Evolutionary conservation across 2,797 vertebrate genomes (phyloP), one percentile per base, ranked within the genome.

Genomic region (Sebastes variabilis): DNA sequence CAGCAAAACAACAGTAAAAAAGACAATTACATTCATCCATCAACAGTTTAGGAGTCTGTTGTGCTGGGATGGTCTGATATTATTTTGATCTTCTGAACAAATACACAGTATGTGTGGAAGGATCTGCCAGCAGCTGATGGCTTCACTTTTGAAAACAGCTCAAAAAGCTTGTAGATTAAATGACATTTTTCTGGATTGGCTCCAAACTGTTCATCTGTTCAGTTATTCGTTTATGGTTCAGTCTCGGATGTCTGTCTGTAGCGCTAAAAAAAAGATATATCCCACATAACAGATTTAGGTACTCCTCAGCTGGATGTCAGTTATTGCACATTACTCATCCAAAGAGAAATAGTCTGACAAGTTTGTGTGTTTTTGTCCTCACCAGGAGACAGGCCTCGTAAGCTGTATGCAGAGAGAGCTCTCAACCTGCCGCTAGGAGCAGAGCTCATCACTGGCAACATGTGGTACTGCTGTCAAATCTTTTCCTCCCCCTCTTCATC

Each of bases 371-470:
- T 62, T 73, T 69, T 85, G 52, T 82, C 24, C 6, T 77, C 27
- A 76, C 75, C 92, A 97, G 96, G 96, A 87, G 96, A 97, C 77
- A 90, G 96, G 79, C 96, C 96, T 59, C 94, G 96, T 22, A 97
- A 96, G 75, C 94, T 97, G 76, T 96, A 97, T n/a, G 96, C 96
- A 75, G 96, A 97, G 88, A 92, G 96, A 91, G 96, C 96, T 56
- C 92, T 97, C 69, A 96, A 97, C 90, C 92, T 97, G 84, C 96
- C 96, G 0, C 94, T 97, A 0, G 96, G 96, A 89, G 96, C 96
- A 1, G 96, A 97, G 83, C 95, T 97, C 82, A 96, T 97, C 82
- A 96, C 96, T 0, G 96, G 96, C 61, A 97, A 97, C 93, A 96
- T 97, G 94, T 96, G 96, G 96, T 96, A 94, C 34, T 30, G 60